Evolutionary conservation across 92 coral and sea anemone genomes (phyloP).

Genomic region (Parazoanthus atlanticus): DNA sequence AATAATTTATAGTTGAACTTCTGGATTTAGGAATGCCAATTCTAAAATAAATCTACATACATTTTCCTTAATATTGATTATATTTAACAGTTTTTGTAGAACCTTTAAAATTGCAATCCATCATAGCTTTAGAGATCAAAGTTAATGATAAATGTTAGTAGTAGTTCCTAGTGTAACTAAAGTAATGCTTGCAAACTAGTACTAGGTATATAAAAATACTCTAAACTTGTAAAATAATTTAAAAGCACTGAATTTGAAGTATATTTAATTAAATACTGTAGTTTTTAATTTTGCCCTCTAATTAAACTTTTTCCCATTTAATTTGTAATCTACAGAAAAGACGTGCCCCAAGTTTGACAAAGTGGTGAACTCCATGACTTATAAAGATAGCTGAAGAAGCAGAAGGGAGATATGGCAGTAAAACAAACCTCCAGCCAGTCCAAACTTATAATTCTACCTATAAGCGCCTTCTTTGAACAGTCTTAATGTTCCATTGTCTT

Average conservation of each 20-base stretch:
- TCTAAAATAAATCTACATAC: too few relatives aligned
- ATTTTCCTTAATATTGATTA: too few relatives aligned
- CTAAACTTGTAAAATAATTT: too few relatives aligned
- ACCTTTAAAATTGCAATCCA: too few relatives aligned
- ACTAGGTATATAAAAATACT: neutral
- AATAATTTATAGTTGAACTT: too few relatives aligned
- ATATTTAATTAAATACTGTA: neutral
- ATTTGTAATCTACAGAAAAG: conserved; percentile 44
- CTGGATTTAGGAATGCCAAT: too few relatives aligned
- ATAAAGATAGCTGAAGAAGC: conserved; percentile 14
- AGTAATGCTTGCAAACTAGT: neutral
- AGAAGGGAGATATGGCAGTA: conserved; percentile 3
- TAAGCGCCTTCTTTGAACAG: neutral
- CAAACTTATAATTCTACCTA: neutral
- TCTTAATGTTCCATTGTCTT: neutral
- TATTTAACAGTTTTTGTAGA: too few relatives aligned
- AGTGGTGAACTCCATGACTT: conserved; percentile 36
- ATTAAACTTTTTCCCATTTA: conserved; percentile 20
- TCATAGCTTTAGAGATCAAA: neutral
- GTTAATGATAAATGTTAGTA: neutral
- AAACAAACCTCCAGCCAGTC: neutral
- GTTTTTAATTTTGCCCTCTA: neutral
- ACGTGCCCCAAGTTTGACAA: conserved; percentile 44
- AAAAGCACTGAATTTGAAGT: neutral
- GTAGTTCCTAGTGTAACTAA: too few relatives aligned